These are phyloP conservation scores for Channa striata DNA, from an alignment of 2,797 vertebrate genomes.

Conservation along the genomic window DNA sequence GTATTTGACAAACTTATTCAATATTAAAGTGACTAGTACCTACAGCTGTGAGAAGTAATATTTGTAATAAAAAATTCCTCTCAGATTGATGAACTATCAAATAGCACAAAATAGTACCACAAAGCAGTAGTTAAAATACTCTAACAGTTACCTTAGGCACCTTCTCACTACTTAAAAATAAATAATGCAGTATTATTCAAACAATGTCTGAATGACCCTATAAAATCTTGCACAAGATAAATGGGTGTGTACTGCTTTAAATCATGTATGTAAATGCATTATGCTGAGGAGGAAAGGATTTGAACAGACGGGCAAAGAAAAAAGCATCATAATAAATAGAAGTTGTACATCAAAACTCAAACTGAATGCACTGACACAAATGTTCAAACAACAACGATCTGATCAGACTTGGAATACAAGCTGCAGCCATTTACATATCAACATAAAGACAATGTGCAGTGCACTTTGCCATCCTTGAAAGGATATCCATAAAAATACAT, in stretches of 20 bases:
- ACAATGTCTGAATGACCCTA: neutral
- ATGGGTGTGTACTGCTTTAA: neutral
- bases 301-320: neutral
- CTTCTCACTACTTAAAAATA: neutral
- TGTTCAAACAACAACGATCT: constrained; percentile 24
- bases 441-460: constrained; percentile 39
- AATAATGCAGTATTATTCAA: neutral
- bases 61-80: too few species aligned
- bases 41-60: too few species aligned
- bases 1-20: too few species aligned
- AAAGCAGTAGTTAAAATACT: too few species aligned
- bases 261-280: neutral
- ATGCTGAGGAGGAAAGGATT: neutral
- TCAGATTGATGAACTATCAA: too few species aligned
- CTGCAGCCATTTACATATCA: constrained; percentile 29
- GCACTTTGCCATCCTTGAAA: neutral
- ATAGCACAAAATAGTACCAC: too few species aligned
- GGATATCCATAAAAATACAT: constrained; percentile 30
- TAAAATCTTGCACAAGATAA: neutral
- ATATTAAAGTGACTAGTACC: too few species aligned
- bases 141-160: too few species aligned
- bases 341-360: constrained; percentile 5
- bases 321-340: constrained; percentile 1
- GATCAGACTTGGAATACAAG: constrained; percentile 28
- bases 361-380: constrained; percentile 3